These are phyloP conservation scores for Diarsia dahlii DNA, from an alignment of 2,888 invertebrate genomes.

Conservation along the genomic window DNA sequence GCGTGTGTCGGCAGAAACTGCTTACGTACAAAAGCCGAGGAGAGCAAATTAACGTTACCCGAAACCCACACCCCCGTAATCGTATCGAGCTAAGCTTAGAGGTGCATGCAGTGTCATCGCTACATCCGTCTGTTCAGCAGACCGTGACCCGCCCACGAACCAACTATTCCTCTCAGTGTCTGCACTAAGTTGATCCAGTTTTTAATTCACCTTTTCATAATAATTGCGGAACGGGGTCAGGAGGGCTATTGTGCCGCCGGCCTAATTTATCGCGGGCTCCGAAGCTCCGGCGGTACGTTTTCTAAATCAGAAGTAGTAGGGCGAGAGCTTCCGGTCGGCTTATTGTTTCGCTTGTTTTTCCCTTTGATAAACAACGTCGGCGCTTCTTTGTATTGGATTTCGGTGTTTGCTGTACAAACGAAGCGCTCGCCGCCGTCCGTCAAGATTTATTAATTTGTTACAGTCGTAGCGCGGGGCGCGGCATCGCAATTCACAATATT, in stretches of 20 bases:
- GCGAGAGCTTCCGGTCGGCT: slow-evolving; percentile 71
- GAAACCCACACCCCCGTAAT: neutral
- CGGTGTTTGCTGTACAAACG: slow-evolving; percentile 63
- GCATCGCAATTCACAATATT: slow-evolving; percentile 32
- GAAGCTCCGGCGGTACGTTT: slow-evolving; percentile 58
- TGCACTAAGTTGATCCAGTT: slow-evolving; percentile 68
- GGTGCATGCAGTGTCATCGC: neutral
- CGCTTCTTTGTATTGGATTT: slow-evolving; percentile 82
- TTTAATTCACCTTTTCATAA: slow-evolving; percentile 72
- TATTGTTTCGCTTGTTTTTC: slow-evolving; percentile 77
- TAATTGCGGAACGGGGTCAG: slow-evolving; percentile 72
- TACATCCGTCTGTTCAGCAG: neutral
- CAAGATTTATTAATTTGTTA: slow-evolving; percentile 64
- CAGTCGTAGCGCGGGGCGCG: slow-evolving; percentile 31
- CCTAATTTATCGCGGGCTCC: slow-evolving; percentile 68
- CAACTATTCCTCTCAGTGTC: slow-evolving; percentile 39
- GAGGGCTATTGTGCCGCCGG: slow-evolving; percentile 68
- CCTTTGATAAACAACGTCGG: slow-evolving; percentile 79
- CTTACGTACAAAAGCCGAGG: neutral
- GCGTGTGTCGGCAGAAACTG: neutral
- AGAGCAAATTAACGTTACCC: slow-evolving; percentile 20
- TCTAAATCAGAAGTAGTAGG: slow-evolving; percentile 70
- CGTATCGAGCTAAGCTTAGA: neutral
- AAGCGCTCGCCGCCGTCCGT: slow-evolving; percentile 41
- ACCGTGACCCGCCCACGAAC: slow-evolving; percentile 9